phyloP scores from a whole-genome alignment of 2,113 vertebrate genomes.

The Antechinus stuartii region DNA sequence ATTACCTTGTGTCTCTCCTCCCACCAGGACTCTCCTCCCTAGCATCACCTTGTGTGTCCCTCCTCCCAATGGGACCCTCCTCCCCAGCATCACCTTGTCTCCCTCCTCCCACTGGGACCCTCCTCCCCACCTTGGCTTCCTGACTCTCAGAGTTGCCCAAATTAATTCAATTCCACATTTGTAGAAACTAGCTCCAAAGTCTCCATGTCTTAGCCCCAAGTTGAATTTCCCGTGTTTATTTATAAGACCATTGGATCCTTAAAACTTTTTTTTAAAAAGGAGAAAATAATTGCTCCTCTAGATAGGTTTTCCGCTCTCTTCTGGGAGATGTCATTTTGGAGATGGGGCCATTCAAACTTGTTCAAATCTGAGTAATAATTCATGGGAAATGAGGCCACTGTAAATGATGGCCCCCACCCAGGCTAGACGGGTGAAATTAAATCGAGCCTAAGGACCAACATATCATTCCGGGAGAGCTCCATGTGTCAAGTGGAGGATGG shows the following conservation, averaged over 20 bases:
- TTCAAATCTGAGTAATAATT: constrained; percentile 82
- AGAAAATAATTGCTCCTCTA: constrained; percentile 80
- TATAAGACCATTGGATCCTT: constrained; percentile 80
- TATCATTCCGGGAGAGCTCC: constrained; percentile 75
- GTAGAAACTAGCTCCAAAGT: constrained; percentile 68
- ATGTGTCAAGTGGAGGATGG: constrained; percentile 80
- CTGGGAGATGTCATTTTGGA: constrained; percentile 82
- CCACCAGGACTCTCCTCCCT: not conserved
- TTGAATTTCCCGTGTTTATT: constrained; percentile 80
- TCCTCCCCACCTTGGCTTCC: constrained; percentile 26
- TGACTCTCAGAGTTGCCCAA: constrained; percentile 68
- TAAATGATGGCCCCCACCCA: constrained; percentile 80
- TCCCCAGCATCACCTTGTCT: not conserved
- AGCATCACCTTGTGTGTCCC: constrained; percentile 18
- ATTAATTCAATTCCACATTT: constrained; percentile 71
- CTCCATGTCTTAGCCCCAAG: constrained; percentile 65
- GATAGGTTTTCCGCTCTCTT: constrained; percentile 81
- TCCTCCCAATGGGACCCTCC: not conserved
- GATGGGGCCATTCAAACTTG: constrained; percentile 83
- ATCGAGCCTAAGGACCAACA: constrained; percentile 78
- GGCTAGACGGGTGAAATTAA: constrained; percentile 82
- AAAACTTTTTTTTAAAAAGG: constrained; percentile 77
- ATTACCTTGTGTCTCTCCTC: not conserved
- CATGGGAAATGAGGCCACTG: constrained; percentile 84
- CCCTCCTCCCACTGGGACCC: not conserved